Conservation (phyloP, 2,113 vertebrate species). For the Haemorhous mexicanus region DNA sequence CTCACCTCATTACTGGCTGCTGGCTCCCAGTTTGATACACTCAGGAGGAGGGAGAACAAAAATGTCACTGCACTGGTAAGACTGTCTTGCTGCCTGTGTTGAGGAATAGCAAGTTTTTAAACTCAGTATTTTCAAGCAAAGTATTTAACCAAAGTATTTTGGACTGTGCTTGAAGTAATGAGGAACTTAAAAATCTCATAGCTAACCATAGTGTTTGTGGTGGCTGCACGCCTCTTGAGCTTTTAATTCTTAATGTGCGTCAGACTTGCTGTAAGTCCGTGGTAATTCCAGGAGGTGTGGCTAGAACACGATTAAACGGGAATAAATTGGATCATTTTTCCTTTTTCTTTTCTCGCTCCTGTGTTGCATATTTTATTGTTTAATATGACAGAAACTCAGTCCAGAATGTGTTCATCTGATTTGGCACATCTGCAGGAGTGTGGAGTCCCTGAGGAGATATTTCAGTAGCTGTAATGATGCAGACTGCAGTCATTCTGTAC, state of each 20-base stretch:
- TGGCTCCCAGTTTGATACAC: constrained; percentile 90
- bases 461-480: neutral
- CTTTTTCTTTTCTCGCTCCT: neutral
- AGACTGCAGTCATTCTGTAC: neutral
- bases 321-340: neutral
- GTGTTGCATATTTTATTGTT: neutral
- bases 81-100: neutral
- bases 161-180: neutral
- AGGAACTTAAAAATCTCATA: neutral
- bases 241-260: neutral
- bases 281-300: neutral
- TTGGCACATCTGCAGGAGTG: neutral
- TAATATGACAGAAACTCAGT: neutral
- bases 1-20: constrained; percentile 88
- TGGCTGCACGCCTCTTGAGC: neutral
- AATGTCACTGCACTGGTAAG: constrained; percentile 86
- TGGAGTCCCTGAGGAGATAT: neutral
- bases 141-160: neutral
- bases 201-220: accelerated
- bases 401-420: neutral
- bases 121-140: neutral
- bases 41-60: constrained; percentile 90
- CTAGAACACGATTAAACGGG: neutral
- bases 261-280: neutral
- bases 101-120: neutral